Evolutionary conservation across 2,888 invertebrate genomes (phyloP).

Genomic region (Drosophila nigricruria): DNA sequence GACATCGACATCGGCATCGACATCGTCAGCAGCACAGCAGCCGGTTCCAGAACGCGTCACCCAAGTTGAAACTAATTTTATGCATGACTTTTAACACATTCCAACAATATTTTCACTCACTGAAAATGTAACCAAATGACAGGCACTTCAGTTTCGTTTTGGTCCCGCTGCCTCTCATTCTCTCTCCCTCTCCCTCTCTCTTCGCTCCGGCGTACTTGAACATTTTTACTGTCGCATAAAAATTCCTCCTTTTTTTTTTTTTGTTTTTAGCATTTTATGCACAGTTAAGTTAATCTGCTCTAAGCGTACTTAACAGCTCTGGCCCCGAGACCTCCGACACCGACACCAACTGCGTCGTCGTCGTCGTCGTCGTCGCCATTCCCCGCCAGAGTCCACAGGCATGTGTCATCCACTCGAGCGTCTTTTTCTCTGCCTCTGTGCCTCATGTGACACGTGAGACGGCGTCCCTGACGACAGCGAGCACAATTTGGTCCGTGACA

Average conservation of each 20-base stretch:
- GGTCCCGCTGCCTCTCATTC: neutral
- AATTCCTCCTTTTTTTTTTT: constrained; percentile 54
- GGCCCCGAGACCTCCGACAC: constrained; percentile 36
- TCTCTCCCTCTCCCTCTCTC: neutral
- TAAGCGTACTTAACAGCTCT: constrained; percentile 72
- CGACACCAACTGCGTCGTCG: constrained; percentile 15
- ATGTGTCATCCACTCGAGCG: constrained; percentile 76
- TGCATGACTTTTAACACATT: constrained; percentile 81
- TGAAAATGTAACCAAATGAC: constrained; percentile 68
- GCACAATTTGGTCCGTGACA: constrained; percentile 66
- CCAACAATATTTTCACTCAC: constrained; percentile 73
- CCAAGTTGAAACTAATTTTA: constrained; percentile 80
- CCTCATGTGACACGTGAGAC: constrained; percentile 70
- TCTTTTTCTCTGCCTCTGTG: too few relatives aligned
- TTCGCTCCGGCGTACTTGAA: constrained; percentile 54
- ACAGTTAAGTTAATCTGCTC: constrained; percentile 79
- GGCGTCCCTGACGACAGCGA: too few relatives aligned
- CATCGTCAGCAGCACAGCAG: constrained; percentile 3
- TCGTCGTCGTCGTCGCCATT: constrained; percentile 2
- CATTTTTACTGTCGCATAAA: constrained; percentile 69
- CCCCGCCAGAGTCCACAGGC: constrained; percentile 52
- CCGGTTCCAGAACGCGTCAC: constrained; percentile 58
- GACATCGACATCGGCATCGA: neutral
- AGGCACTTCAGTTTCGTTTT: constrained; percentile 63
- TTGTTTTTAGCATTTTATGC: constrained; percentile 74